Percentiles rank a stretch among this genome's conserved stretches.
These are phyloP conservation scores for Diarsia mendica DNA, from an alignment of 2,888 invertebrate species.

Conservation along the genomic window DNA sequence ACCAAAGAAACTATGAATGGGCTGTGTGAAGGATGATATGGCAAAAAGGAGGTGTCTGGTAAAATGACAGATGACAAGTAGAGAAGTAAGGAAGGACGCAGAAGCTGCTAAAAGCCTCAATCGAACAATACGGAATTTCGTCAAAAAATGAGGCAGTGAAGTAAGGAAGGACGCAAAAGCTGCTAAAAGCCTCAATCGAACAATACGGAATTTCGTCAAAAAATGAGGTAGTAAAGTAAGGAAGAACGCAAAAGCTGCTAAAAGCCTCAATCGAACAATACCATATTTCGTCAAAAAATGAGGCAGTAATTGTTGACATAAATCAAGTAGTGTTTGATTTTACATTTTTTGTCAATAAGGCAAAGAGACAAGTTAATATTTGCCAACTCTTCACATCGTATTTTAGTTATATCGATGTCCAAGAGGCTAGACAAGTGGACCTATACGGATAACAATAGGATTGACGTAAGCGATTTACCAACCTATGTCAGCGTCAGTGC, in stretches of 20 bases:
- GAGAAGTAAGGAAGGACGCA: background rate
- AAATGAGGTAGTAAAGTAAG: background rate
- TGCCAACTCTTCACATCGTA: background rate
- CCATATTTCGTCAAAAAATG: background rate
- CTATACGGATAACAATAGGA: background rate
- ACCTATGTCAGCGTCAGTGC: background rate
- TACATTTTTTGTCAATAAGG: background rate
- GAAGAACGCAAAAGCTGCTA: background rate
- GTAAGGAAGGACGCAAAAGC: background rate
- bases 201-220: background rate
- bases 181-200: background rate
- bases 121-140: background rate
- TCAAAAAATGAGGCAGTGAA: background rate
- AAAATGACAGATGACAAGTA: no score
- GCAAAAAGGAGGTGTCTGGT: no score
- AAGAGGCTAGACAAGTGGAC: background rate
- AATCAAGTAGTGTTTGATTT: background rate
- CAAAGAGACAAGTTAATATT: background rate
- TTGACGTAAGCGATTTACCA: background rate
- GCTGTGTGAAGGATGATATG: no score
- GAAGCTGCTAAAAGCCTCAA: background rate
- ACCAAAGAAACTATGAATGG: no score
- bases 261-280: background rate
- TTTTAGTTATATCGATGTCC: background rate
- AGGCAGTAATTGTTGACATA: background rate